These are phyloP conservation scores for Ips typographus DNA, from an alignment of 1,140 invertebrate species.

Conservation along the genomic window DNA sequence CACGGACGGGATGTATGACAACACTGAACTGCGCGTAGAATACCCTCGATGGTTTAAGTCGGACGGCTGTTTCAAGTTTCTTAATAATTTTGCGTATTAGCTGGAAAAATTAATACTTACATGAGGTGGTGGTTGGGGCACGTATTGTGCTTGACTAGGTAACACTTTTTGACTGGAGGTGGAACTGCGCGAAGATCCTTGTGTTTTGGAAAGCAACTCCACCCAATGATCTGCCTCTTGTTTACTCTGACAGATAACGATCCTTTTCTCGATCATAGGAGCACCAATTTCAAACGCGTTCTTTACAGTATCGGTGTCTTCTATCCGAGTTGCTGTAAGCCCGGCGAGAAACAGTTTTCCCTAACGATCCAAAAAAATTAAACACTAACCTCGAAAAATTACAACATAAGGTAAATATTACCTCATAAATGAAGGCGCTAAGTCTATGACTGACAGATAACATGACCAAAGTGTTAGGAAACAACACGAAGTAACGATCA, in stretches of 20 bases:
- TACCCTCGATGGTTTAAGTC: conserved; percentile 56
- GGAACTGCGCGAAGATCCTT: conserved; percentile 51
- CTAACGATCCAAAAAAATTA: conserved; percentile 56
- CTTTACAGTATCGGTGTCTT: conserved; percentile 77
- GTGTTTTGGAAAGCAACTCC: conserved; percentile 65
- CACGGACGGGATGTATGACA: conserved; percentile 53
- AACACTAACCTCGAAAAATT: background rate
- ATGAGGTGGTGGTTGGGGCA: conserved; percentile 56
- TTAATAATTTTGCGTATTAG: background rate
- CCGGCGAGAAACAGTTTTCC: conserved; percentile 87
- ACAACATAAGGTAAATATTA: conserved; percentile 50
- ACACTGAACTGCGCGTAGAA: conserved; percentile 55
- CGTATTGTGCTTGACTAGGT: conserved; percentile 51
- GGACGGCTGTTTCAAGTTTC: conserved; percentile 10
- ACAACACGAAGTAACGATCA: conserved; percentile 91
- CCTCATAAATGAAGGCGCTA: conserved; percentile 95
- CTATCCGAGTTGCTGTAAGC: conserved; percentile 73
- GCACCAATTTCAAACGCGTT: conserved; percentile 93
- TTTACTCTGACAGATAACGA: conserved; percentile 81
- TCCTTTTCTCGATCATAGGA: conserved; percentile 85
- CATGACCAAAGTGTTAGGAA: conserved; percentile 84
- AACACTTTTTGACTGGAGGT: conserved; percentile 51
- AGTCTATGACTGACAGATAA: conserved; percentile 87
- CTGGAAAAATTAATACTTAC: conserved; percentile 53
- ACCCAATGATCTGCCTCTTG: conserved; percentile 88